Evolutionary conservation across 2,888 invertebrate species (phyloP).

Genomic region (Habroteleia sp.): DNA sequence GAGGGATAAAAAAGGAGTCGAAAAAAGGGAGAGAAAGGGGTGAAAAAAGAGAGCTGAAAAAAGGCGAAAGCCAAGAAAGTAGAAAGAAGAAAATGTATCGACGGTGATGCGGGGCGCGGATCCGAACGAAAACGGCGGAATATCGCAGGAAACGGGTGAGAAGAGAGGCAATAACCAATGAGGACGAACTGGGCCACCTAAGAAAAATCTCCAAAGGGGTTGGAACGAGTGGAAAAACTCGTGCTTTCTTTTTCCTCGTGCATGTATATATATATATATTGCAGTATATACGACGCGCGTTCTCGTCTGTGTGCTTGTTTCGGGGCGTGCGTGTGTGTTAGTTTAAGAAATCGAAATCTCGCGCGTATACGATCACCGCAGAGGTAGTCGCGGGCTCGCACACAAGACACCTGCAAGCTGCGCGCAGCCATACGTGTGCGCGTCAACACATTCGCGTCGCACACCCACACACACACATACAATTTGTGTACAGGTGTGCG

Average conservation of each 20-base stretch:
- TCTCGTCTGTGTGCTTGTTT: slow-evolving; percentile 58
- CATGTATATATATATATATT: too few species aligned
- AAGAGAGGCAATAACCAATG: slow-evolving; percentile 75
- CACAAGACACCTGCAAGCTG: slow-evolving; percentile 25
- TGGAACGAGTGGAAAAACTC: slow-evolving; percentile 69
- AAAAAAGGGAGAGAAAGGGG: slow-evolving; percentile 17
- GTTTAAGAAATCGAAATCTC: slow-evolving; percentile 66
- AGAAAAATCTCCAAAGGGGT: slow-evolving; percentile 74
- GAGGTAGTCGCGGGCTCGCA: slow-evolving; percentile 37
- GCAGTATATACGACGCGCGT: slow-evolving; percentile 42
- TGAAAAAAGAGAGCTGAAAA: slow-evolving; percentile 25
- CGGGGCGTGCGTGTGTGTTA: slow-evolving; percentile 50
- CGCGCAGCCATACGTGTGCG: slow-evolving; percentile 9
- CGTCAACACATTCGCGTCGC: neutral
- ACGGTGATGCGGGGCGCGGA: slow-evolving; percentile 45
- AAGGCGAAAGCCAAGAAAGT: slow-evolving; percentile 43
- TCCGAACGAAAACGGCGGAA: slow-evolving; percentile 54
- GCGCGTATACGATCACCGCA: slow-evolving; percentile 57
- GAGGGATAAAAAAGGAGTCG: slow-evolving; percentile 6
- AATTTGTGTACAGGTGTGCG: slow-evolving; percentile 41
- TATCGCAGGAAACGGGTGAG: slow-evolving; percentile 64
- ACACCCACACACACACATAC: neutral
- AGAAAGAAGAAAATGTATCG: slow-evolving; percentile 55
- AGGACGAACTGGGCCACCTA: slow-evolving; percentile 76
- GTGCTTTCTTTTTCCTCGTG: slow-evolving; percentile 62